phyloP scores from a whole-genome alignment of 2,888 invertebrate species.

The Drosophila buzzatii region DNA sequence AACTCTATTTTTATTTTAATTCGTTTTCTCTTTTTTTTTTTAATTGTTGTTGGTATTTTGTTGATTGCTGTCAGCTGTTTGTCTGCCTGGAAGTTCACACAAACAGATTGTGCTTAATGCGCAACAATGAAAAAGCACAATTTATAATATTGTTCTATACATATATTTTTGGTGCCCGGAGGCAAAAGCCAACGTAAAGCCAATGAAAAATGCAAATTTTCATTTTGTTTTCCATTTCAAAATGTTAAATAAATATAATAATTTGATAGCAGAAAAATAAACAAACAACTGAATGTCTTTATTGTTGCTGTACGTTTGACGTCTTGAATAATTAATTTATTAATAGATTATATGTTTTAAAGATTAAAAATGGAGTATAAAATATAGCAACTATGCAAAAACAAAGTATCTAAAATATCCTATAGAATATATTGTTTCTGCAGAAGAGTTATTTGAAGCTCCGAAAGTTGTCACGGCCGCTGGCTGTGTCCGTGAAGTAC shows the following conservation, averaged over 20 bases:
- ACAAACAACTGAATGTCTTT: neutral
- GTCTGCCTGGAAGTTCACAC: conserved; percentile 21
- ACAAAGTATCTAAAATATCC: too few species aligned
- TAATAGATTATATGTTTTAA: neutral
- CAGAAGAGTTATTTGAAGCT: too few species aligned
- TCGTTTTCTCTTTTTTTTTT: neutral
- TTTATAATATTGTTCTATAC: conserved; percentile 21
- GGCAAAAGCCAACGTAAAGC: neutral
- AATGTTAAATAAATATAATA: neutral
- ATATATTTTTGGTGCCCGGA: neutral
- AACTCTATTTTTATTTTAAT: neutral
- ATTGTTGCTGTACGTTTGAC: too few species aligned
- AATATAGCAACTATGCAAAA: too few species aligned
- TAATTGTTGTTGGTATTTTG: conserved; percentile 2
- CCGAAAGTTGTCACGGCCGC: too few species aligned
- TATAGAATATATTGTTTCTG: too few species aligned
- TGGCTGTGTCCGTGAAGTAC: too few species aligned
- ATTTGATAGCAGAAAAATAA: neutral
- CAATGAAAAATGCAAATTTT: neutral
- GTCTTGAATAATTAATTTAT: neutral
- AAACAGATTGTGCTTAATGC: conserved; percentile 36
- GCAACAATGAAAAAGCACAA: conserved; percentile 11
- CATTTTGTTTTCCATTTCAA: neutral
- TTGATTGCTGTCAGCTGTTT: conserved; percentile 24
- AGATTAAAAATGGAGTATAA: neutral